Evolutionary conservation across 1,140 invertebrate species (phyloP), one percentile per base, ranked within the genome.

Genomic region (Aphaenogaster rudis): DNA sequence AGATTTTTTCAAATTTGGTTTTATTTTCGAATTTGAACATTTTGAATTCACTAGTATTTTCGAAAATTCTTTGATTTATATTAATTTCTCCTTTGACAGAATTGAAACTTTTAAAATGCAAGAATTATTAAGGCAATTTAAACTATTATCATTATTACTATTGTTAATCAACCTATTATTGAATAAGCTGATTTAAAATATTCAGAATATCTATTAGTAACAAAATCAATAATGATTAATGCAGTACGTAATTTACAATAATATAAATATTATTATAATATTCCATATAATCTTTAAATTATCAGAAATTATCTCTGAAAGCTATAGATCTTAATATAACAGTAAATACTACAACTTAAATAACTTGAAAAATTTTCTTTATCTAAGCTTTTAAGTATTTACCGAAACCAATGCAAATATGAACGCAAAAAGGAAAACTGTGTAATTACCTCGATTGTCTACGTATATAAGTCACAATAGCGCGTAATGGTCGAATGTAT

Each of bases 391-490:
- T 81, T 52, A 69, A 36, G 0, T 39, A 81, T 39, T 39, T 17
- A 67, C 1, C 5, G 4, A 21, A n/a, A 28, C 3, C 2, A 5
- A 42, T 36, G 33, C 7, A 6, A 67, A 64, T 21, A 15, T 63
- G 57, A 45, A 78, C 15, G 13, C 8, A 39, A 42, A 50, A 33
- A 17, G 7, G 13, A 63, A 0, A 28, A 3, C 0, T 13, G 13
- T 36, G 9, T 80, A 80, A 80, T 80, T 69, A 80, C 28, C 48
- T 21, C 36, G 5, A 80, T 80, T 80, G 54, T 80, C n/a, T 21
- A 42, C 15, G 3, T 45, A 2, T n/a, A 45, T 11, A n/a, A 69
- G 9, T 80, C 9, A 11, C 15, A 80, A 36, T 52, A 13, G 15
- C n/a, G 36, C n/a, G 9, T 21, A 78, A 21, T 78, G 39, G 8